Conservation (phyloP, 1,140 invertebrate genomes). For the Pseudomyrmex flavicornis region DNA sequence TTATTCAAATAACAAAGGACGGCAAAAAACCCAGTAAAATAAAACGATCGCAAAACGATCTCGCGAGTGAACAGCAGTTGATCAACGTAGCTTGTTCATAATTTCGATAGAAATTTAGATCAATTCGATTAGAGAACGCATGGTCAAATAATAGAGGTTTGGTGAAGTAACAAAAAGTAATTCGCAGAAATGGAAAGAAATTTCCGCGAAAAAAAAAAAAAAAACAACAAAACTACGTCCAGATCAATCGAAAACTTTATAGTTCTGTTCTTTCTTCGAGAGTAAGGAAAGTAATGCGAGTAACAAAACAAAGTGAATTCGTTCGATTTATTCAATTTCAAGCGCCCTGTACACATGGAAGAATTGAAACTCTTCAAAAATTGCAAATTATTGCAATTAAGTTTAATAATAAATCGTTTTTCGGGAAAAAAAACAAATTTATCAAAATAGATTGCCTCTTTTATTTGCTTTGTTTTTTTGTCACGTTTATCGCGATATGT, state of each 20-base stretch:
- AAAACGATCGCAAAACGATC: slow-evolving; percentile 20
- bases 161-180: slow-evolving; percentile 16
- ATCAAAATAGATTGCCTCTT: no score
- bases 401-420: no score
- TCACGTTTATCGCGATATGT: neutral
- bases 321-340: no score
- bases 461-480: no score
- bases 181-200: slow-evolving; percentile 15
- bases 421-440: no score
- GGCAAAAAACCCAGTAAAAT: neutral
- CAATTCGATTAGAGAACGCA: slow-evolving; percentile 13
- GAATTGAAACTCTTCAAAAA: no score
- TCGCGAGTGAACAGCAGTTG: slow-evolving; percentile 17
- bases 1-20: neutral
- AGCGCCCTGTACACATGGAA: no score
- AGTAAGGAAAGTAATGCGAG: neutral
- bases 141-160: neutral
- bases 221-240: neutral
- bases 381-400: no score
- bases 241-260: neutral
- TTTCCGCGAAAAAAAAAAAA: neutral
- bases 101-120: slow-evolving; percentile 19
- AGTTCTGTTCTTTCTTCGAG: neutral
- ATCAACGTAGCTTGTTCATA: slow-evolving; percentile 13
- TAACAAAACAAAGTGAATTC: no score